Base-by-base conservation (phyloP, 2,113 vertebrate species). In the Pachyramphus minor region DNA sequence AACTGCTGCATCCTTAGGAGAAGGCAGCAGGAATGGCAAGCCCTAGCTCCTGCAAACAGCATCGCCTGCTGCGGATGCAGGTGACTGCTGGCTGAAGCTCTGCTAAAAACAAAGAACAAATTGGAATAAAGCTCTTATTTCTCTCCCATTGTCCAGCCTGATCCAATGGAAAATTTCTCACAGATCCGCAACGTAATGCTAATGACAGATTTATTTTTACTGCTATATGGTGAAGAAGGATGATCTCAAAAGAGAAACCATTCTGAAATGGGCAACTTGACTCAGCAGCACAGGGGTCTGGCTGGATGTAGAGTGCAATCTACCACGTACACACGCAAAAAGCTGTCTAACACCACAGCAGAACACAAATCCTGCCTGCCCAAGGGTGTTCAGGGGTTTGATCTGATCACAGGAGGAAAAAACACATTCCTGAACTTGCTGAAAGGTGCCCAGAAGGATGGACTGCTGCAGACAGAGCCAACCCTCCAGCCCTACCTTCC, bases 141-240 rank as follows among this genome's bases (percentile, higher is more conserved):
- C 82, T 59, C 44, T 90, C 85, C 79, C 55, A 37, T 35, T 27
- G 27, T 6, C 4, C 71, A 68, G 44, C 49, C 35, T 5, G 67
- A 92, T 52, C 63, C 75, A 69, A n/a, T 83, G 75, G 91, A 95
- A 93, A 93, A 80, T 90, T 94, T 86, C 63, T 44, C 53, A 45
- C 5, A 3, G 75, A 88, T 76, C 89, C 49, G 75, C 91, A 88
- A 64, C 0, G 5, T 63, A 85, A 87, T 0, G 6, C 69, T 55
- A 85, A 79, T 0, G 3, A 79, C 78, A 90, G 72, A 90, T 92
- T 93, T 88, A 83, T 83, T 94, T 90, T 92, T 80, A 88, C 62
- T 85, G 85, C 90, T 84, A 6, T 42, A 55, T 66, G 42, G 41
- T 21, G 42, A 95, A 89, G 56, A 63, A 74, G 45, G 69, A 81